Base-by-base conservation (phyloP, 2,888 invertebrate species). In the Phengaris alcon region DNA sequence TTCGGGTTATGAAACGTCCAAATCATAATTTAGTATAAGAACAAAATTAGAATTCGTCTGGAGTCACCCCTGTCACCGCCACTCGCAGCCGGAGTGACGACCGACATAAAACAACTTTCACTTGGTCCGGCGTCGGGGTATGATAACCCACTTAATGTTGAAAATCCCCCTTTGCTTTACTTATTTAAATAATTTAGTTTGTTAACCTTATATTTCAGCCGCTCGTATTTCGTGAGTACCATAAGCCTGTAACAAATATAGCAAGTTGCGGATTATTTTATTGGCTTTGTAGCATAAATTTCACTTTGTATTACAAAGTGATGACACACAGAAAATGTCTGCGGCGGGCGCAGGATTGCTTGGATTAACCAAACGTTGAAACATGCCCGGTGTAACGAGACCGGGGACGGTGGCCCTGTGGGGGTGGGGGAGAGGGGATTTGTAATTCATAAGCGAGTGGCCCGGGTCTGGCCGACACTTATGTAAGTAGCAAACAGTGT, bases 361-460 rank as follows among this genome's bases (percentile, higher is more conserved):
- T 69, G 48, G 13, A 15, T 48, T 12, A 70, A 22, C 22, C 22
- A 22, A 74, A 76, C 75, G 74, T 75, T 76, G 78, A 77, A 77
- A 74, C 69, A 73, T 22, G 22, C 22, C 22, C 22, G 8, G 12
- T 75, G 68, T 70, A 77, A 75, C 74, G 48, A 68, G 55, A n/a
- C 13, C 7, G 44, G 44, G n/a, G 8, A n/a, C 9, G 48, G 48
- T 12, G 46, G 69, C 59, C 7, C 7, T 2, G 44, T 5, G 64
- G 44, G 35, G 46, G 7, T n/a, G 68, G n/a, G 5, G 15, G 69
- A 12, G 9, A 22, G 68, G 69, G n/a, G 46, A 48, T 69, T 48
- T n/a, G 9, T 48, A 48, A 69, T 48, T n/a, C 69, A 69, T n/a
- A 15, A 15, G 69, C 10, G 69, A 51, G 15, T 15, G 69, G 48